phyloP scores from a whole-genome alignment of 2,113 vertebrate genomes.

The Coturnix japonica region DNA sequence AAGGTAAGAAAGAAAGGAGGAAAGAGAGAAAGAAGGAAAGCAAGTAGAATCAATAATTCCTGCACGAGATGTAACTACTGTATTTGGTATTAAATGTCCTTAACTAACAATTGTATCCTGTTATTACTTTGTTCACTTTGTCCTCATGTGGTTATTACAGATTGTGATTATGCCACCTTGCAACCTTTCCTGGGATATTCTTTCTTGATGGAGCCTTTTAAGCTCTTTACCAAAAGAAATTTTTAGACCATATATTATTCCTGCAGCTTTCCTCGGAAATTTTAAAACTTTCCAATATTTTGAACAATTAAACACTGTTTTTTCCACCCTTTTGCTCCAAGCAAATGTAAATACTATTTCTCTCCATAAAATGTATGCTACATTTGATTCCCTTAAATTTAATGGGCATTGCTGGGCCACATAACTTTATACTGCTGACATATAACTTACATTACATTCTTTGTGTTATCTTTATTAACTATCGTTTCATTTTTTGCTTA shows the following conservation, averaged over 20 bases:
- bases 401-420: background rate
- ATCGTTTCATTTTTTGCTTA: background rate
- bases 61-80: background rate
- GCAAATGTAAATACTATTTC: background rate
- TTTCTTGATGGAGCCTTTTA: background rate
- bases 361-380: background rate
- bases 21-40: rapidly evolving
- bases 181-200: background rate
- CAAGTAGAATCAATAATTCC: background rate
- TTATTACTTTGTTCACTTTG: background rate
- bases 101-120: background rate
- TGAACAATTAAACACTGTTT: background rate
- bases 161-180: background rate
- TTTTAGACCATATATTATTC: background rate
- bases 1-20: rapidly evolving
- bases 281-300: background rate
- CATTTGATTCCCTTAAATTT: background rate
- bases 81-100: background rate
- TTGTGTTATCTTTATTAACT: background rate
- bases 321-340: background rate
- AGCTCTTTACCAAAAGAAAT: background rate
- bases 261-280: background rate
- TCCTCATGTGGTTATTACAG: background rate
- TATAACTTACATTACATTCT: background rate
- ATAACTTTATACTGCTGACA: background rate